Percentiles rank a stretch among this genome's conserved stretches.
Conservation (phyloP, 2,113 vertebrate species). For the Ranitomeya variabilis region DNA sequence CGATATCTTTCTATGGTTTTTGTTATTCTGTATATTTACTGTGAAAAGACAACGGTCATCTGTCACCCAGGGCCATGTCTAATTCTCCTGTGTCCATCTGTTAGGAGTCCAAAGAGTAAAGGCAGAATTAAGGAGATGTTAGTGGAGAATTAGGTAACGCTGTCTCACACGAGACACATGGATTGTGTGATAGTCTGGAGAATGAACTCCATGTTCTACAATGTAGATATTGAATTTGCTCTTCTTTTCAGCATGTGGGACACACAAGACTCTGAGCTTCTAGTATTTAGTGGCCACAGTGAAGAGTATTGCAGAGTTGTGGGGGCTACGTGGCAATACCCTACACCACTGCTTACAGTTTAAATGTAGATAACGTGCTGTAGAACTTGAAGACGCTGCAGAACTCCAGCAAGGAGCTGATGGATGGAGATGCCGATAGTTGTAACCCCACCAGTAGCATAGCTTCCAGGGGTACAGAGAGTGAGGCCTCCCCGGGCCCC, state of each 20-base stretch:
- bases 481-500: too few relatives aligned
- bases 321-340: too few relatives aligned
- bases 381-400: too few relatives aligned
- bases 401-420: too few relatives aligned
- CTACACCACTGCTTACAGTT: too few relatives aligned
- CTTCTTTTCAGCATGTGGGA: neutral
- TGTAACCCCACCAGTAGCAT: too few relatives aligned
- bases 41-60: neutral
- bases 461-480: too few relatives aligned
- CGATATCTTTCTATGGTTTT: neutral
- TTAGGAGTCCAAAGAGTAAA: neutral
- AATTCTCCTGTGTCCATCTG: slow-evolving; percentile 2
- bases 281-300: too few relatives aligned
- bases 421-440: too few relatives aligned
- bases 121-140: slow-evolving; percentile 7
- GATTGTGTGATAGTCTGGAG: neutral
- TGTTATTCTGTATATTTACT: neutral
- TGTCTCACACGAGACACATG: neutral
- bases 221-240: neutral
- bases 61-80: neutral
- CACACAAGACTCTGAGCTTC: neutral
- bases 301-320: too few relatives aligned
- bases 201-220: neutral
- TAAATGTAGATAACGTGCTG: too few relatives aligned
- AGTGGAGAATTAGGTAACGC: neutral